phyloP scores from a whole-genome alignment of 2,113 vertebrate species.

The Hirundichthys speculiger region DNA sequence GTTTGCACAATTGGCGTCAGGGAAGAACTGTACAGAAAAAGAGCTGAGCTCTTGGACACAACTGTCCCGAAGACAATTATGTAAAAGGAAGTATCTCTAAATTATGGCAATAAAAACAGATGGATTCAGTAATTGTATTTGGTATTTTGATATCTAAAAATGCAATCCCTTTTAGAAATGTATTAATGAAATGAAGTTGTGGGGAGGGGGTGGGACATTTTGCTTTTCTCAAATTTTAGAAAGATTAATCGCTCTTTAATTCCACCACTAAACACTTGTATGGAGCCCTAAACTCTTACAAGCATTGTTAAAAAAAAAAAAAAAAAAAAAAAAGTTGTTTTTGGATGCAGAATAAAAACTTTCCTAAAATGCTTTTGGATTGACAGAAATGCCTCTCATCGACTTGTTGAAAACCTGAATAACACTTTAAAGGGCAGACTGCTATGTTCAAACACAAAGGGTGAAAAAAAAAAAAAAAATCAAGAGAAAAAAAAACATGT shows the following conservation, averaged over 20 bases:
- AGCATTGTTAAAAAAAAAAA: background rate
- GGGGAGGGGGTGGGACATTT: too few relatives aligned
- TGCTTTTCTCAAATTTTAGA: too few relatives aligned
- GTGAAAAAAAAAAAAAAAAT: conserved; percentile 28
- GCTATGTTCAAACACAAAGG: background rate
- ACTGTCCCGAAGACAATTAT: conserved; percentile 5
- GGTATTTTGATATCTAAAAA: conserved; percentile 7
- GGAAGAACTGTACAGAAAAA: conserved; percentile 35
- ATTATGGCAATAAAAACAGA: too few relatives aligned
- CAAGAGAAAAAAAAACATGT: conserved; percentile 17
- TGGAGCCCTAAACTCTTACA: background rate
- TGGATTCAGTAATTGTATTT: background rate
- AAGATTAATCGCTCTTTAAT: too few relatives aligned
- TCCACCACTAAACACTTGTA: too few relatives aligned
- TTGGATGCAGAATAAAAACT: background rate
- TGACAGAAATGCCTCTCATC: conserved; percentile 12
- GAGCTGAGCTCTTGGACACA: conserved; percentile 39
- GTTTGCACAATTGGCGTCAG: conserved; percentile 79
- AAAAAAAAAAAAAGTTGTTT: background rate
- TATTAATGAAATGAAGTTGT: too few relatives aligned
- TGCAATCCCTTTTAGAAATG: background rate
- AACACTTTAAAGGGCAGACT: conserved; percentile 31
- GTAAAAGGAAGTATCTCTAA: background rate
- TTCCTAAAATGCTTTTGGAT: background rate
- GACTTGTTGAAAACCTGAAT: background rate